A percentile compares a stretch with the other conserved stretches of the same genome.
Evolutionary conservation across 2,888 invertebrate species (phyloP).

Genomic region (Zelleria hepariella): DNA sequence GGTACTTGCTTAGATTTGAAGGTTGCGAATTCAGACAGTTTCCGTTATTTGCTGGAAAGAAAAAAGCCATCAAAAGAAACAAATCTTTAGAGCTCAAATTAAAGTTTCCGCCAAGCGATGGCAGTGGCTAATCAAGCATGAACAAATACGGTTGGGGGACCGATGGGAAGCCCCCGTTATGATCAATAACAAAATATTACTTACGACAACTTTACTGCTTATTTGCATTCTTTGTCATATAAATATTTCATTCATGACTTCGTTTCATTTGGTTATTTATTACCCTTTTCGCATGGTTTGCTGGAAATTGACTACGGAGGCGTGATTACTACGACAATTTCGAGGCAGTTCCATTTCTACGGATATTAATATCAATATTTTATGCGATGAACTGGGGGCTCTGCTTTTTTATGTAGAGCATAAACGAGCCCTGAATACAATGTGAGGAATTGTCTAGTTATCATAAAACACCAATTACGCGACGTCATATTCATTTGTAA

Average conservation of each 20-base stretch:
- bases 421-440: no score
- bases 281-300: not conserved
- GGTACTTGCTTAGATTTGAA: not conserved
- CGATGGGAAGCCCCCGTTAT: slow-evolving; percentile 19
- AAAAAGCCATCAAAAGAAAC: slow-evolving; percentile 9
- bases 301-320: not conserved
- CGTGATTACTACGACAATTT: not conserved
- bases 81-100: slow-evolving; percentile 62
- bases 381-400: not conserved
- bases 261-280: not conserved
- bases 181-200: slow-evolving; percentile 25
- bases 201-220: slow-evolving; percentile 7
- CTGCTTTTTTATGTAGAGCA: not conserved
- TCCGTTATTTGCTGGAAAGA: not conserved
- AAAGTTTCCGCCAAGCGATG: slow-evolving; percentile 65
- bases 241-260: slow-evolving; percentile 1
- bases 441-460: slow-evolving; percentile 13
- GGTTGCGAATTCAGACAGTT: not conserved
- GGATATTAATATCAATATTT: not conserved
- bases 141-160: slow-evolving; percentile 58
- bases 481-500: slow-evolving; percentile 66
- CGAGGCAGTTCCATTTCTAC: not conserved
- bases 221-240: slow-evolving; percentile 6
- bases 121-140: slow-evolving; percentile 46
- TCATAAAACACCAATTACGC: slow-evolving; percentile 40